These are phyloP conservation scores for Gavia stellata DNA, from an alignment of 2,113 vertebrate species.

Conservation along the genomic window DNA sequence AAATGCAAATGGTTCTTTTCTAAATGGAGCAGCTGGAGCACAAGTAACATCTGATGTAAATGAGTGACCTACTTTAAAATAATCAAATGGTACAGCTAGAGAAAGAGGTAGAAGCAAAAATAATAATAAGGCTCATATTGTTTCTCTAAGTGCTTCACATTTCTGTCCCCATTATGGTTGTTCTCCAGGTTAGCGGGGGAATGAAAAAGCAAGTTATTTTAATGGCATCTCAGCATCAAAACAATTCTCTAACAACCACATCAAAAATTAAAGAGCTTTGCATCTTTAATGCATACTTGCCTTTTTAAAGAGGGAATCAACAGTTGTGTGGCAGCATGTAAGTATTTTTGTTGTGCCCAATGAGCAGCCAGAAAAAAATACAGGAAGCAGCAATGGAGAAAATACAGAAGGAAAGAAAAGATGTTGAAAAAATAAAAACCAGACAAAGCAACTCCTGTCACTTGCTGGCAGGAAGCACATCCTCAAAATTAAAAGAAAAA, in stretches of 20 bases:
- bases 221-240: background rate
- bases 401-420: background rate
- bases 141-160: background rate
- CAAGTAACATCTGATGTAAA: conserved; percentile 1
- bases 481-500: background rate
- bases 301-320: background rate
- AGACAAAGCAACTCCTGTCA: background rate
- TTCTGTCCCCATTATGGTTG: background rate
- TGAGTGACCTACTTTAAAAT: background rate
- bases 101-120: background rate
- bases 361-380: background rate
- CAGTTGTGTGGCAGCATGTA: background rate
- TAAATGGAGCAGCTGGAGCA: background rate
- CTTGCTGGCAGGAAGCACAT: background rate
- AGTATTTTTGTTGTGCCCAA: background rate
- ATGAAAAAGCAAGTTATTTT: conserved; percentile 12
- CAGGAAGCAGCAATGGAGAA: background rate
- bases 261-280: conserved; percentile 49
- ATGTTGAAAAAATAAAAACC: background rate
- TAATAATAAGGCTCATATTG: background rate
- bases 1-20: conserved; percentile 1
- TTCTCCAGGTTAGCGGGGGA: background rate
- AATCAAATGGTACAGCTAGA: background rate
- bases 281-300: conserved; percentile 38
- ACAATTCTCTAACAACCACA: background rate